Evolutionary conservation across 2,797 vertebrate genomes (phyloP).

Genomic region (Pangasius larnaudii): DNA sequence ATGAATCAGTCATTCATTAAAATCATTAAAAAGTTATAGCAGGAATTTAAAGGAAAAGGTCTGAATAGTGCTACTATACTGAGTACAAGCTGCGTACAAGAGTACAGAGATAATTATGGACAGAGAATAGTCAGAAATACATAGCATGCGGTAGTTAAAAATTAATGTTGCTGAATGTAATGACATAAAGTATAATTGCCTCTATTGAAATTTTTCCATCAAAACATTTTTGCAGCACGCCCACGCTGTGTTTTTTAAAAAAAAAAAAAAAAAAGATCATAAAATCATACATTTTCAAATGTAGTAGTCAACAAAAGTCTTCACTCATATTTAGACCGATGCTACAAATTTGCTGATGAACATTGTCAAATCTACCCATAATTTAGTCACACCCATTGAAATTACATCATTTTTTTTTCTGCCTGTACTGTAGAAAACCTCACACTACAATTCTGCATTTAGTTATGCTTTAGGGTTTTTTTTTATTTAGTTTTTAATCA

Average conservation of each 20-base stretch:
- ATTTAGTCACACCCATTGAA: not conserved
- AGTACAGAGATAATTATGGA: slow-evolving; percentile 1
- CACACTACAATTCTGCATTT: not conserved
- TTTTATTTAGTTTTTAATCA: not conserved
- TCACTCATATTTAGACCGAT: not conserved
- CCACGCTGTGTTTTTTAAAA: not conserved
- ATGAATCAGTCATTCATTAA: not conserved
- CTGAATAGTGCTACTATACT: not conserved
- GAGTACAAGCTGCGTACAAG: not conserved
- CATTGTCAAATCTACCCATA: not conserved
- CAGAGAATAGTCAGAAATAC: not conserved
- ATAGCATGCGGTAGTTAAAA: not conserved
- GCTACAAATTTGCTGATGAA: not conserved
- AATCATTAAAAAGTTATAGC: not conserved
- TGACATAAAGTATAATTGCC: slow-evolving; percentile 8
- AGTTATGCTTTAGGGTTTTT: not conserved
- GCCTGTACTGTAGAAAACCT: not conserved
- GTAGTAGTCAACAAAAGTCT: not conserved
- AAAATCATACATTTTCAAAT: slow-evolving; percentile 10
- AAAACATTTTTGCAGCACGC: not conserved
- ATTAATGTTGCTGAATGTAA: not conserved
- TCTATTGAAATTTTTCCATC: not conserved
- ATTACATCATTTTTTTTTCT: not conserved
- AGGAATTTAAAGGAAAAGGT: not conserved
- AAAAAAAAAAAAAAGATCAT: not conserved